These are phyloP conservation scores for Sus cebifrons DNA, from an alignment of 2,797 vertebrate genomes.

Conservation along the genomic window DNA sequence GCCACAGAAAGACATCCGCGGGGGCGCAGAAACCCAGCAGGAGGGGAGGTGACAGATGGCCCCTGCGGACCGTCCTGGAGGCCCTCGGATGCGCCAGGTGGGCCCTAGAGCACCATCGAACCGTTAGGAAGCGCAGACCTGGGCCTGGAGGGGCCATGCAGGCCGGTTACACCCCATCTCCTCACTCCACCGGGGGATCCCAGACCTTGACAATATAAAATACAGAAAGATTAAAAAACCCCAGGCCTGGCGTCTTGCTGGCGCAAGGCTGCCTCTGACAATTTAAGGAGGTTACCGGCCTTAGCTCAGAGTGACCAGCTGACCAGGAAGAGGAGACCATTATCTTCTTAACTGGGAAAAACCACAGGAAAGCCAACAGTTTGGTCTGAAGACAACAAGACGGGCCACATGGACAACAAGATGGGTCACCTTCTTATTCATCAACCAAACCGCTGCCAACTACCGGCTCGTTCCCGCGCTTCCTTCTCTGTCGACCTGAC, in stretches of 20 bases:
- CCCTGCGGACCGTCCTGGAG: not conserved
- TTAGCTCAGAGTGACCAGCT: not conserved
- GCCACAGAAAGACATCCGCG: not conserved
- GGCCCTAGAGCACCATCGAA: not conserved
- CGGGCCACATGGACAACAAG: slow-evolving; percentile 21
- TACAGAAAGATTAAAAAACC: not conserved
- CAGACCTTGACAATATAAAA: not conserved
- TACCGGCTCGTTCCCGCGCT: not conserved
- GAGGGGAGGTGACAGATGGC: not conserved
- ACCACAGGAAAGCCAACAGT: not conserved
- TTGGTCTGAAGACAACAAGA: slow-evolving; percentile 16
- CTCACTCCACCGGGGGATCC: not conserved
- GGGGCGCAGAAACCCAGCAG: not conserved
- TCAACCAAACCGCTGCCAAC: not conserved
- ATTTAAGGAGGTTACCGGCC: not conserved
- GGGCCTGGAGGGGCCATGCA: not conserved
- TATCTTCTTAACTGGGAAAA: not conserved
- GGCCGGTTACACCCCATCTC: not conserved
- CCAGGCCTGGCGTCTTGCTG: not conserved
- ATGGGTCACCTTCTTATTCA: not conserved
- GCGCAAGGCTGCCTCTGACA: not conserved
- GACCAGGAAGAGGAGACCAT: not conserved
- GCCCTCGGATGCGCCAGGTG: not conserved
- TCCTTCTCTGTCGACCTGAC: slow-evolving; percentile 59
- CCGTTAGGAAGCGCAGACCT: not conserved